Evolutionary conservation across 2,797 vertebrate genomes (phyloP).

Genomic region (Arnoldichthys spilopterus): DNA sequence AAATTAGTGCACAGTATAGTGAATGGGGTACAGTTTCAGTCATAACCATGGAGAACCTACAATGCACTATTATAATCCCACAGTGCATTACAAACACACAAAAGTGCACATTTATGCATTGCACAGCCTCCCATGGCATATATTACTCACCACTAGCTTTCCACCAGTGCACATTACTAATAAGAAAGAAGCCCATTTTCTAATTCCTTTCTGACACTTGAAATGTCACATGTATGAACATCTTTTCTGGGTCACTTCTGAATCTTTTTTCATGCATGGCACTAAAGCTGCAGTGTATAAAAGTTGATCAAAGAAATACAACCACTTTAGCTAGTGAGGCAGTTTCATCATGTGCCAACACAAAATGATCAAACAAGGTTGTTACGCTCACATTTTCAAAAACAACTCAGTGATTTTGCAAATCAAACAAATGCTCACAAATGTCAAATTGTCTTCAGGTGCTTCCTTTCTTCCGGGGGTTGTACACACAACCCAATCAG

Average conservation of each 20-base stretch:
- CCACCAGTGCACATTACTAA: background rate
- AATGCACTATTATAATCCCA: background rate
- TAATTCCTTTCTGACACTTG: constrained; percentile 23
- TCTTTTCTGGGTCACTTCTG: background rate
- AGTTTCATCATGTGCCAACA: background rate
- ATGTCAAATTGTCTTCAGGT: background rate
- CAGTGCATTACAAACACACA: background rate
- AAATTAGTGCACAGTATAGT: background rate
- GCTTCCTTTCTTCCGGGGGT: background rate
- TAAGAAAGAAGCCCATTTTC: background rate
- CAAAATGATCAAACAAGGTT: background rate
- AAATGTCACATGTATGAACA: constrained; percentile 26
- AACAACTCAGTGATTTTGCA: background rate
- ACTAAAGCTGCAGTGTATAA: background rate
- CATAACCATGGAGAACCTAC: background rate
- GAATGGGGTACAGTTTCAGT: background rate
- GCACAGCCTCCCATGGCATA: background rate
- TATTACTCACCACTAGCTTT: background rate
- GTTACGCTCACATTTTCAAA: background rate
- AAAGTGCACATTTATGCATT: background rate
- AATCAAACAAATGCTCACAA: background rate
- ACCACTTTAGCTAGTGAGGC: background rate
- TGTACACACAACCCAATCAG: background rate
- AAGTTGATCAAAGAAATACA: constrained; percentile 11
- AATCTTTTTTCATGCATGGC: background rate